Percentiles rank a stretch among this genome's conserved stretches.
These are phyloP conservation scores for Phalloptychus januarius DNA, from an alignment of 2,797 vertebrate species.

Conservation along the genomic window DNA sequence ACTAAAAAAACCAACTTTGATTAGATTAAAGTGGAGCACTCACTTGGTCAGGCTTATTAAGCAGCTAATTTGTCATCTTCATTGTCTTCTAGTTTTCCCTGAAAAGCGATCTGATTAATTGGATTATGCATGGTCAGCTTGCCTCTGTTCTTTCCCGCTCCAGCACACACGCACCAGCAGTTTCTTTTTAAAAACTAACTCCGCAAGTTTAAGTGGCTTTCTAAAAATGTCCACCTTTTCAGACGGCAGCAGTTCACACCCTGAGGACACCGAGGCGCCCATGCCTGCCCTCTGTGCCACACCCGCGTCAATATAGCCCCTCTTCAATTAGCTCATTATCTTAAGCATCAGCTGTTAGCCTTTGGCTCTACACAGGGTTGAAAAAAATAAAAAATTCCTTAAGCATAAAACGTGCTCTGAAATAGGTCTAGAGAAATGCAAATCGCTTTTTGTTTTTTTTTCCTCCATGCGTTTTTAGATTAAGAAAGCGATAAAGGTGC, in stretches of 20 bases:
- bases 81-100: slow-evolving; percentile 6
- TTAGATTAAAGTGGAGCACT: neutral
- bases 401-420: slow-evolving; percentile 19
- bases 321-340: slow-evolving; percentile 66
- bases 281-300: slow-evolving; percentile 78
- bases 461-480: slow-evolving; percentile 8
- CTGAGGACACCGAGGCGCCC: slow-evolving; percentile 38
- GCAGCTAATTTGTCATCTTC: slow-evolving; percentile 2
- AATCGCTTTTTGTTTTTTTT: too few relatives aligned
- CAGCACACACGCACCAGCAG: neutral
- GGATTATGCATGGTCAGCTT: neutral
- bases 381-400: neutral
- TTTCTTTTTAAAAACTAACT: neutral
- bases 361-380: slow-evolving; percentile 27
- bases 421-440: slow-evolving; percentile 10
- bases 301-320: slow-evolving; percentile 74
- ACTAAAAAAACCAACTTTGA: neutral
- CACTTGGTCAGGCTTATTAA: neutral
- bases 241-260: slow-evolving; percentile 42
- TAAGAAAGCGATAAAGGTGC: slow-evolving; percentile 39
- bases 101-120: neutral
- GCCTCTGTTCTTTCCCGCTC: neutral
- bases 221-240: slow-evolving; percentile 21
- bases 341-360: slow-evolving; percentile 64
- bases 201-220: neutral